Evolutionary conservation across 2,888 invertebrate species (phyloP).

Genomic region (Dynastes grantii): DNA sequence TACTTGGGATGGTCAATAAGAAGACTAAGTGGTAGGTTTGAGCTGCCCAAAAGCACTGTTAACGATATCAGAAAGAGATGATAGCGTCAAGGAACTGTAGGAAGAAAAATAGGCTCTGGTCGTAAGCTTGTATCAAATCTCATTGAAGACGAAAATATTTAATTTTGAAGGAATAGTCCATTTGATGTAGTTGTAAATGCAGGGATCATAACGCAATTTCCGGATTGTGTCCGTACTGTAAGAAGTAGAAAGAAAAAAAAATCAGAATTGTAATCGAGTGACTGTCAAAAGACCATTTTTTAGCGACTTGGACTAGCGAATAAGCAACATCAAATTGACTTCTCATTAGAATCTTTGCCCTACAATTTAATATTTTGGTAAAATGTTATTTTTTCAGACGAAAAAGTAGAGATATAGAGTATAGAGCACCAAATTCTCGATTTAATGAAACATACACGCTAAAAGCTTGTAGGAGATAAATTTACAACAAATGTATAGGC

Average conservation of each 20-base stretch:
- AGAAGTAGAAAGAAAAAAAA: not conserved
- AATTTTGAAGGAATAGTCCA: not conserved
- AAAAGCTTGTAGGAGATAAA: not conserved
- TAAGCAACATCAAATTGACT: not conserved
- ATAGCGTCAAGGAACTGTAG: not conserved
- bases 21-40: not conserved
- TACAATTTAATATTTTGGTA: not conserved
- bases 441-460: not conserved
- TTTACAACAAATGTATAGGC: not conserved
- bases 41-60: not conserved
- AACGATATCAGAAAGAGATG: not conserved
- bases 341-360: not conserved
- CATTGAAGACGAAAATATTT: not conserved
- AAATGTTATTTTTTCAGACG: not conserved
- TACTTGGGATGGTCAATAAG: conserved; percentile 8
- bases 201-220: not conserved
- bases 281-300: not conserved
- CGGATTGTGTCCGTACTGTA: not conserved
- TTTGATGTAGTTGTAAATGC: not conserved
- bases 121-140: conserved; percentile 2
- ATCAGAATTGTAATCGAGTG: not conserved
- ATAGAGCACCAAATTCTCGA: not conserved
- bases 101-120: not conserved
- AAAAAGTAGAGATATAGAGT: not conserved
- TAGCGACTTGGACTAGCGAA: not conserved